These are phyloP conservation scores for Macrotus californicus DNA, from an alignment of 2,113 vertebrate genomes.

Conservation along the genomic window DNA sequence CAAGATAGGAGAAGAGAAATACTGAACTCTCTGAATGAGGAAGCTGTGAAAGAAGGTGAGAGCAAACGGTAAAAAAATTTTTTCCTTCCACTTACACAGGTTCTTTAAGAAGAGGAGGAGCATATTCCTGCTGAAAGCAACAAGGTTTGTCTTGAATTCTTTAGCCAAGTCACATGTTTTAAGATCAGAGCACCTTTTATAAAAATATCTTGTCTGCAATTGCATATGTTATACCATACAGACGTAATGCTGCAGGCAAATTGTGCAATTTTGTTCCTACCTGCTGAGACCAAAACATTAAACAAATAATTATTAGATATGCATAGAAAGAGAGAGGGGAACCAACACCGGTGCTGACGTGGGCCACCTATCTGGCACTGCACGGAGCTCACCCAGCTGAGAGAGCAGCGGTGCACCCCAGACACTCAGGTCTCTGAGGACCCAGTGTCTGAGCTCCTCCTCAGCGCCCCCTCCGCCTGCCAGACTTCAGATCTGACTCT, in stretches of 20 bases:
- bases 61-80: not conserved
- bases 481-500: not conserved
- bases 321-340: not conserved
- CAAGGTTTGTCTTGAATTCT: not conserved
- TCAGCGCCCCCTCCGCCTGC: fast-evolving
- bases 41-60: slow-evolving; percentile 40
- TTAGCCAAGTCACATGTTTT: not conserved
- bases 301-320: not conserved
- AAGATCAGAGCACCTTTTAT: not conserved
- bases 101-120: not conserved
- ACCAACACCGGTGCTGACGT: not conserved
- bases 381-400: not conserved
- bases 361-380: slow-evolving; percentile 7
- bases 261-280: not conserved
- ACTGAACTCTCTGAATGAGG: slow-evolving; percentile 60
- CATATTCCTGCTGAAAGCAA: not conserved
- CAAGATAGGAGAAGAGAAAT: slow-evolving; percentile 57
- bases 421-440: not conserved
- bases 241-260: not conserved
- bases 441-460: not conserved
- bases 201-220: not conserved
- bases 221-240: not conserved
- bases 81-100: not conserved
- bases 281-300: not conserved
- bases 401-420: not conserved